Evolutionary conservation across 1,140 invertebrate species (phyloP).

Genomic region (Spodoptera litura): DNA sequence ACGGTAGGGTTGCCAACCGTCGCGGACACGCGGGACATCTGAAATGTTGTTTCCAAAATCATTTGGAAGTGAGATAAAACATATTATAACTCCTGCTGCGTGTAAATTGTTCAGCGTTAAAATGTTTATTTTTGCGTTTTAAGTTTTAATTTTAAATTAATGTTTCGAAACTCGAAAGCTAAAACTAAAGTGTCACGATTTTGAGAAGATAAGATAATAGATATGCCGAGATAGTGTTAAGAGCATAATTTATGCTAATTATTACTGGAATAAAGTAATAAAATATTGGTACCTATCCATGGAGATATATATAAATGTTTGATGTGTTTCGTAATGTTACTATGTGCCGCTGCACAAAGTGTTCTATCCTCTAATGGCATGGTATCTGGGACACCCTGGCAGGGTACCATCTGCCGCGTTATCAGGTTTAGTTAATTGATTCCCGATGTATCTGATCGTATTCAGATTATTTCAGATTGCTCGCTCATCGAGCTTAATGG

Average conservation of each 20-base stretch:
- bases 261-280: conserved; percentile 13
- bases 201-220: conserved; percentile 5
- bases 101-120: conserved; percentile 28
- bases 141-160: neutral
- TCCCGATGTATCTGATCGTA: conserved; percentile 37
- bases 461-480: conserved; percentile 39
- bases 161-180: neutral
- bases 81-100: conserved; percentile 38
- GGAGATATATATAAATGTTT: too few relatives aligned
- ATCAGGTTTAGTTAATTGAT: conserved; percentile 42
- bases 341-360: too few relatives aligned
- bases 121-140: neutral
- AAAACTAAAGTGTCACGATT: neutral
- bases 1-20: conserved; percentile 58
- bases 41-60: conserved; percentile 34
- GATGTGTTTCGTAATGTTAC: too few relatives aligned
- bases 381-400: conserved; percentile 10
- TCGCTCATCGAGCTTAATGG: conserved; percentile 34
- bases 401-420: conserved; percentile 21
- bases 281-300: neutral
- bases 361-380: too few relatives aligned
- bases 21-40: neutral
- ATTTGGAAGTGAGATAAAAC: conserved; percentile 40
- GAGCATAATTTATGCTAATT: conserved; percentile 20
- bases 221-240: neutral